Conservation (phyloP, 2,113 vertebrate species). For the Callithrix jacchus region DNA sequence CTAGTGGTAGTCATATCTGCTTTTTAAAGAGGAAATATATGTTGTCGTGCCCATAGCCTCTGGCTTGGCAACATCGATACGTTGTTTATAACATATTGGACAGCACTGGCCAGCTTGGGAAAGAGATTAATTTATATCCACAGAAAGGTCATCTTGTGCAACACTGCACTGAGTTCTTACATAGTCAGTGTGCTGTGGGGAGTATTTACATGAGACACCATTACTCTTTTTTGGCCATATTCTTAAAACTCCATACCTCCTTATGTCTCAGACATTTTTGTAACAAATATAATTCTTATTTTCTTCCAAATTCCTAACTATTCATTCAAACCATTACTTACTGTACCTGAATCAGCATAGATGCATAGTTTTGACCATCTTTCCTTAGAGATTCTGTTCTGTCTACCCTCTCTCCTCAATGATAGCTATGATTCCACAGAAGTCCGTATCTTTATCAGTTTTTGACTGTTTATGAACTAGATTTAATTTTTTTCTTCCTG, state of each 20-base stretch:
- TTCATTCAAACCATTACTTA: not conserved
- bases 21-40: not conserved
- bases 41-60: not conserved
- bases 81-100: not conserved
- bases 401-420: not conserved
- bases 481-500: not conserved
- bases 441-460: not conserved
- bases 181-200: not conserved
- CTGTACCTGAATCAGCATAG: not conserved
- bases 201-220: not conserved
- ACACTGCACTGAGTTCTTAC: not conserved
- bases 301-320: not conserved
- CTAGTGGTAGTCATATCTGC: not conserved
- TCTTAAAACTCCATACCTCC: not conserved
- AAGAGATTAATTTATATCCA: not conserved
- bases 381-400: not conserved
- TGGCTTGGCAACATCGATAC: not conserved
- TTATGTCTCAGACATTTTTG: not conserved
- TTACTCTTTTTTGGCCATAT: not conserved
- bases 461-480: not conserved
- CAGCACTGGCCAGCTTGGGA: not conserved
- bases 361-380: not conserved
- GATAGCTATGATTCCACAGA: not conserved
- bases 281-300: not conserved
- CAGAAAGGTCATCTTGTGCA: not conserved